Conservation (phyloP, 2,888 invertebrate genomes). For the Zelleria hepariella region DNA sequence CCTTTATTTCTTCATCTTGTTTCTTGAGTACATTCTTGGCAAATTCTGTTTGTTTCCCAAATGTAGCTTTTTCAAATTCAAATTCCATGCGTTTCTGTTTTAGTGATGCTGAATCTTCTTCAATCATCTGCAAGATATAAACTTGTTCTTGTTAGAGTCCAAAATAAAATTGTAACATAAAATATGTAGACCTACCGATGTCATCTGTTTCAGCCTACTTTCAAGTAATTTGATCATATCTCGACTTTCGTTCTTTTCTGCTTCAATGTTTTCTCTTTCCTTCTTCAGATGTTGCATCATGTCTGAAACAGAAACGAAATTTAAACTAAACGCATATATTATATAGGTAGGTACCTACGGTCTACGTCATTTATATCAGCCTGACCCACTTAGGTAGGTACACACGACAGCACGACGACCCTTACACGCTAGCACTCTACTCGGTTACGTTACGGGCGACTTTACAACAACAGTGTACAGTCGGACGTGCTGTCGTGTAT, state of each 20-base stretch:
- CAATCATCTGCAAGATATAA: conserved; percentile 36
- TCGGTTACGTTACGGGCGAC: too few species aligned
- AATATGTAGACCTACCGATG: conserved; percentile 37
- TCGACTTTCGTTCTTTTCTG: conserved; percentile 67
- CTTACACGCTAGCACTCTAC: too few species aligned
- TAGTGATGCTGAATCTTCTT: conserved; percentile 54
- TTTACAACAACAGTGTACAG: too few species aligned
- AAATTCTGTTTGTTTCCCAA: conserved; percentile 73
- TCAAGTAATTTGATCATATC: conserved; percentile 69
- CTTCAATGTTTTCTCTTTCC: conserved; percentile 68
- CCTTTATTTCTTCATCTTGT: conserved; percentile 74
- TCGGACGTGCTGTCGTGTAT: too few species aligned
- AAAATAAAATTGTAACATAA: not conserved
- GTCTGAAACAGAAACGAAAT: conserved; percentile 36
- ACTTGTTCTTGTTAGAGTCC: too few species aligned
- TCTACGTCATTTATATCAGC: too few species aligned
- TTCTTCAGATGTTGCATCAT: conserved; percentile 70
- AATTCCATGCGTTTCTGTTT: conserved; percentile 74
- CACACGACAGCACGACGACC: too few species aligned
- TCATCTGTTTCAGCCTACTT: conserved; percentile 72
- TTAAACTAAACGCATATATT: too few species aligned
- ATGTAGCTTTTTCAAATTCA: conserved; percentile 73
- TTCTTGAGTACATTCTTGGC: conserved; percentile 68
- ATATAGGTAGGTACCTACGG: too few species aligned
- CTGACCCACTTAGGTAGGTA: too few species aligned